A percentile compares a stretch with the other conserved stretches of the same genome.
These are phyloP conservation scores for Agrotis puta DNA, from an alignment of 2,888 invertebrate genomes.

Conservation along the genomic window DNA sequence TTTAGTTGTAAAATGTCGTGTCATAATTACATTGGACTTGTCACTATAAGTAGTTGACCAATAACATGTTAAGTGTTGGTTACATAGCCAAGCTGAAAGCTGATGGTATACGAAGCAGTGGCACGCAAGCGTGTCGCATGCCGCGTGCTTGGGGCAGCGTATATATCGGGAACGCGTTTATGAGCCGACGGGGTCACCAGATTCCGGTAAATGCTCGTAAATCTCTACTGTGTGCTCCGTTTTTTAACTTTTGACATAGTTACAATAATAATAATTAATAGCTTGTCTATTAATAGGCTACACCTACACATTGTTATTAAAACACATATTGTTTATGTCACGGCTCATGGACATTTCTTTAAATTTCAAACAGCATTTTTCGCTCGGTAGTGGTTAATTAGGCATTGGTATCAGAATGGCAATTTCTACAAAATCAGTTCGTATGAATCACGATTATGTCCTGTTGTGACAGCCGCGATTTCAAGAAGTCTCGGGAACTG, in stretches of 20 bases:
- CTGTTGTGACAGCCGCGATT: conserved; percentile 15
- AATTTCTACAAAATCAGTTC: conserved; percentile 24
- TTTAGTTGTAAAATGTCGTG: background rate
- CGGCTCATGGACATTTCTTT: conserved; percentile 12
- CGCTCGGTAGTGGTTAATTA: background rate
- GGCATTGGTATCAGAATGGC: background rate
- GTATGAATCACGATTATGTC: conserved; percentile 29
- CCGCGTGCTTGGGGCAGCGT: conserved; percentile 61
- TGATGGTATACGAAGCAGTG: conserved; percentile 35
- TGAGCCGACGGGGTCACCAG: conserved; percentile 86
- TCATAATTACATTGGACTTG: background rate
- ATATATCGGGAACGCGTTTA: conserved; percentile 86
- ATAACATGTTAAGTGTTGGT: conserved; percentile 8
- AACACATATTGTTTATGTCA: conserved; percentile 9
- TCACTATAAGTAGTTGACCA: background rate
- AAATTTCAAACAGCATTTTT: background rate
- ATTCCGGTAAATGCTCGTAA: conserved; percentile 88
- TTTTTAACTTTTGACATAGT: conserved; percentile 82
- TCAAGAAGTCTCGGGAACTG: conserved; percentile 19
- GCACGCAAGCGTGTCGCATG: conserved; percentile 57
- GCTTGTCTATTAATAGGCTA: conserved; percentile 49
- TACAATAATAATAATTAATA: conserved; percentile 76
- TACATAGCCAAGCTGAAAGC: background rate
- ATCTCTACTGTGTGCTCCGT: conserved; percentile 77
- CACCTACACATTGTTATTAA: conserved; percentile 38